Evolutionary conservation across 2,888 invertebrate genomes (phyloP), one percentile per base, ranked within the genome.

Genomic region (Platycnemis pennipes): DNA sequence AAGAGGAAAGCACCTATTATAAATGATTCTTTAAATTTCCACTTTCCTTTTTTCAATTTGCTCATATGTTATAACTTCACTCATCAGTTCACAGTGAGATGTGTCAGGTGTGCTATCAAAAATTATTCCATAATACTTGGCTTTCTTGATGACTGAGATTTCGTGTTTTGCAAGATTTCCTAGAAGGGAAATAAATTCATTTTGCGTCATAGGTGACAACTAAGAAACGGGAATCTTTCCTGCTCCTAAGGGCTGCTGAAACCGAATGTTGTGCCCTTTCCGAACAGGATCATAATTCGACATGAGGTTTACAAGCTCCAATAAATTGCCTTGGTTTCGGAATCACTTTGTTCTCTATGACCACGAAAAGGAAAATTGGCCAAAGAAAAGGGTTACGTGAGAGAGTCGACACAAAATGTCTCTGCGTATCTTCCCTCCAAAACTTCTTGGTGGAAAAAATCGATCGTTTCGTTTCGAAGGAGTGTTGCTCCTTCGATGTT

Each of bases 101-200:
- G 94, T 87, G 94, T 95, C 95, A 94, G 95, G 95, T 94, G 95
- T 95, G 42, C 94, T 95, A 95, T 95, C 95, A 94, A 95, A 95
- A 85, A 95, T 77, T 94, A n/a, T n/a, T n/a, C n/a, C n/a, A n/a
- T n/a, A n/a, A n/a, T n/a, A n/a, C n/a, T n/a, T n/a, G n/a, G n/a
- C 94, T 95, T 94, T 95, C 91, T 94, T 94, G 94, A 95, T 95
- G 19, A 95, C 95, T 49, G 69, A 87, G 94, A 95, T 88, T 94
- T 95, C 44, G 88, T 94, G 94, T 94, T 94, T 86, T 63, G 95
- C 95, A 87, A 94, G 88, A 91, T 94, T 86, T 94, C 94, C 95
- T 94, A 95, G 87, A 63, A 95, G 94, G 94, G 91, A 37, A 94
- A 95, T 95, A 85, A 95, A 95, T 94, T 95, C 95, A 95, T 95